A percentile compares a stretch with the other conserved stretches of the same genome.
Conservation (phyloP, 2,113 vertebrate genomes). For the Orthochromis malagaraziensis region DNA sequence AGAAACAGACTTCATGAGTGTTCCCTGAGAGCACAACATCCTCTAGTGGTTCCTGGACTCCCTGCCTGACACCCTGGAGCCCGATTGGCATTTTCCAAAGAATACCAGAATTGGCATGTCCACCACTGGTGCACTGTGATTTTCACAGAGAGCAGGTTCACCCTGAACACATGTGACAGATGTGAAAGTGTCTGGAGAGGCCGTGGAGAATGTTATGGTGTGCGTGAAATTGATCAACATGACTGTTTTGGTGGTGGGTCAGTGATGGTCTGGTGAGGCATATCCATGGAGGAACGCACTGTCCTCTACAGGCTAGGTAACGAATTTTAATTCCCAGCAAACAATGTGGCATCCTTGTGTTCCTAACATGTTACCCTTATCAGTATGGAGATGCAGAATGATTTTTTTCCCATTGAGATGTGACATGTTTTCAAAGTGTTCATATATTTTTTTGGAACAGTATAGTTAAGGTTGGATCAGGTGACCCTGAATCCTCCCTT, state of each 20-base stretch:
- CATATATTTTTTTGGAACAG: background rate
- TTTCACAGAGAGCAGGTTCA: background rate
- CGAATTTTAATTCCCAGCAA: rapidly evolving
- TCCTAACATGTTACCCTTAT: background rate
- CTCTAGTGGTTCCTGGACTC: rapidly evolving
- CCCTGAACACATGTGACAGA: background rate
- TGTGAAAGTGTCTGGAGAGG: background rate
- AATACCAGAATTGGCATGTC: background rate
- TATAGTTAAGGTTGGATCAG: background rate
- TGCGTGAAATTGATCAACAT: background rate
- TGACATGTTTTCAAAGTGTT: background rate
- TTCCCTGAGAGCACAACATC: no score
- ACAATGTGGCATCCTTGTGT: background rate
- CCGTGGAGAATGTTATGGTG: rapidly evolving
- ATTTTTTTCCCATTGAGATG: background rate
- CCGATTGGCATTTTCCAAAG: background rate
- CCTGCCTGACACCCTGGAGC: background rate
- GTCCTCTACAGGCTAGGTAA: background rate
- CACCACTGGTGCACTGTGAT: background rate
- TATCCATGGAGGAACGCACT: background rate
- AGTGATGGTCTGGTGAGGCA: background rate
- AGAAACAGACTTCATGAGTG: no score
- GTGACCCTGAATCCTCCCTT: background rate
- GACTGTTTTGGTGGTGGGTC: background rate
- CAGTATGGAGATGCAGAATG: background rate